Evolutionary conservation across 2,113 vertebrate genomes (phyloP), one percentile per base, ranked within the genome.

Genomic region (Bos indicus): DNA sequence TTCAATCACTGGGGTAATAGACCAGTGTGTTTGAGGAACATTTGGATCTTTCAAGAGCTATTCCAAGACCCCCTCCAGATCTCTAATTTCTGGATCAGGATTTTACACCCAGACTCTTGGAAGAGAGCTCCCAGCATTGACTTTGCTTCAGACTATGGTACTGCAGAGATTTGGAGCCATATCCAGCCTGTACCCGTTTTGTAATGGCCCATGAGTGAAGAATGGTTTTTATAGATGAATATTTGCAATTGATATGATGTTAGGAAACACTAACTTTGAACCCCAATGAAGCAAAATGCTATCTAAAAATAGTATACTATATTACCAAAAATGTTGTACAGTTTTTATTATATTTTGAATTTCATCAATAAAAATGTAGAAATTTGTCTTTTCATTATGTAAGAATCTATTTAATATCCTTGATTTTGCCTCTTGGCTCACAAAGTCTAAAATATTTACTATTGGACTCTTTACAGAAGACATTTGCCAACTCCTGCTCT

Each of bases 371-470:
- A 54, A 94, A 94, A 48, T 87, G 12, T 88, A 14, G 81, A 95
- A 78, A 46, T 59, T 30, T 91, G 13, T 94, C 56, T 83, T 96
- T 23, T 88, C 54, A 11, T 92, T 78, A 40, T 56, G 1, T 74
- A 94, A 83, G 17, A 83, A 52, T 21, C 13, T 74, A 43, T 15
- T 74, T 84, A 84, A 25, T 88, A 90, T 26, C 23, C 67, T 92
- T 62, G n/a, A 87, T 62, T 95, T 92, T 94, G 30, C 16, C 52
- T 88, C 30, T 80, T 97, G 51, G 11, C 84, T 97, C 67, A 67
- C 57, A 85, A 64, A 64, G n/a, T 43, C 26, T 59, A 77, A 92
- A 30, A 17, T 92, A 62, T 90, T 97, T 96, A 77, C 26, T 91
- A 4, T 60, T 40, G 40, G 54, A 1, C 28, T 94, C 25, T 60